Percentiles rank a stretch among this genome's conserved stretches.
Conservation (phyloP, 30 jellyfish, hydroid and myxozoan species). For the Sanderia malayensis region DNA sequence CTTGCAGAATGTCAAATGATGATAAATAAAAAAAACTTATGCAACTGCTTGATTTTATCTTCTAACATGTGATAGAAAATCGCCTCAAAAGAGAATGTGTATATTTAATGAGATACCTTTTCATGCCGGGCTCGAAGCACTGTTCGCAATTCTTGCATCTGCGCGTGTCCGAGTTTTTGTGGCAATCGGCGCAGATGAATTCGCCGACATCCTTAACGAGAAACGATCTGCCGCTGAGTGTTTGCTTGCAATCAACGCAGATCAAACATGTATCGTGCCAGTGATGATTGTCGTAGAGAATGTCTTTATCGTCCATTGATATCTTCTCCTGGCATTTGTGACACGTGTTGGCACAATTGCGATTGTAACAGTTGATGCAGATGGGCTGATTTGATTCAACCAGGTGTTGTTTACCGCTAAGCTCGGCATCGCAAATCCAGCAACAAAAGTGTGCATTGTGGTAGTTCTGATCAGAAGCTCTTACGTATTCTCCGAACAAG, state of each 20-base stretch:
- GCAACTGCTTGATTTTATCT: too few species aligned
- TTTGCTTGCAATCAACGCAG: constrained; percentile 68
- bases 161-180: constrained; percentile 76
- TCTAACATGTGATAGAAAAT: too few species aligned
- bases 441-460: constrained; percentile 93
- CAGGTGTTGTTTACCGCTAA: constrained; percentile 92
- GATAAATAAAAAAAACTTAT: too few species aligned
- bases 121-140: constrained; percentile 96
- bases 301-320: constrained; percentile 90
- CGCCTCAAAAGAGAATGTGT: too few species aligned
- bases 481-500: constrained; percentile 86
- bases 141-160: constrained; percentile 78
- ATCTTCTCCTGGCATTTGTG: constrained; percentile 78
- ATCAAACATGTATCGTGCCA: constrained; percentile 95
- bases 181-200: constrained; percentile 88
- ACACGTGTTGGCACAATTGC: constrained; percentile 82
- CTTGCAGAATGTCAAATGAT: too few species aligned
- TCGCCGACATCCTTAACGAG: constrained; percentile 69
- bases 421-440: constrained; percentile 81
- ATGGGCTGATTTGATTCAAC: constrained; percentile 90
- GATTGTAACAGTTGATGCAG: constrained; percentile 89
- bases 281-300: constrained; percentile 89
- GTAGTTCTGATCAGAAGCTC: constrained; percentile 81
- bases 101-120: too few species aligned
- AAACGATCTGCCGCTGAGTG: constrained; percentile 84